These are phyloP conservation scores for Ciconia maguari DNA, from an alignment of 2,113 vertebrate genomes.

Conservation along the genomic window DNA sequence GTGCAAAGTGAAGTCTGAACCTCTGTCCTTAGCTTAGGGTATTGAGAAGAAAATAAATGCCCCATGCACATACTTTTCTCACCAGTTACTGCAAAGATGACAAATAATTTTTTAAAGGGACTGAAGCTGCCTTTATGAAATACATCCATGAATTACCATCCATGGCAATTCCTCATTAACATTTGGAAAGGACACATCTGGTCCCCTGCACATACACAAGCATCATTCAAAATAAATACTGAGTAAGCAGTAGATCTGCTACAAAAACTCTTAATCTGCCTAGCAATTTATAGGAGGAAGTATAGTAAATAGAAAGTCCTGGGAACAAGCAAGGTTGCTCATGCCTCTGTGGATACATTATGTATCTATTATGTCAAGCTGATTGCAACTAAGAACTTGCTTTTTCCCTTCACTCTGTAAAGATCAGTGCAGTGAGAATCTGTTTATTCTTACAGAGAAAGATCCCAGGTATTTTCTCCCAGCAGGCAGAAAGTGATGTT, in stretches of 20 bases:
- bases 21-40: background rate
- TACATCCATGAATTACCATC: background rate
- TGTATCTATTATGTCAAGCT: constrained; percentile 5
- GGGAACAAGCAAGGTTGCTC: constrained; percentile 17
- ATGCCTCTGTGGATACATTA: background rate
- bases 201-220: background rate
- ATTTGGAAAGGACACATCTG: constrained; percentile 28
- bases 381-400: background rate
- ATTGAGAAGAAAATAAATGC: background rate
- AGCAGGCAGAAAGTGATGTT: background rate
- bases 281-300: background rate
- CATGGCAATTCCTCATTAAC: constrained; percentile 22
- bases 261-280: background rate
- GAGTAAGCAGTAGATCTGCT: constrained; percentile 38
- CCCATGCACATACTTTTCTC: background rate
- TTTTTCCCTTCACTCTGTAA: background rate
- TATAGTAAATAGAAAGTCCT: constrained; percentile 8
- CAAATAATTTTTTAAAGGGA: background rate
- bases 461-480: background rate
- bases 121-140: background rate
- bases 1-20: background rate
- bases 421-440: background rate
- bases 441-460: background rate
- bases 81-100: background rate
- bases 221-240: constrained; percentile 28